Evolutionary conservation across 2,888 invertebrate species (phyloP).

Genomic region (Pachycephus smyrnensis): DNA sequence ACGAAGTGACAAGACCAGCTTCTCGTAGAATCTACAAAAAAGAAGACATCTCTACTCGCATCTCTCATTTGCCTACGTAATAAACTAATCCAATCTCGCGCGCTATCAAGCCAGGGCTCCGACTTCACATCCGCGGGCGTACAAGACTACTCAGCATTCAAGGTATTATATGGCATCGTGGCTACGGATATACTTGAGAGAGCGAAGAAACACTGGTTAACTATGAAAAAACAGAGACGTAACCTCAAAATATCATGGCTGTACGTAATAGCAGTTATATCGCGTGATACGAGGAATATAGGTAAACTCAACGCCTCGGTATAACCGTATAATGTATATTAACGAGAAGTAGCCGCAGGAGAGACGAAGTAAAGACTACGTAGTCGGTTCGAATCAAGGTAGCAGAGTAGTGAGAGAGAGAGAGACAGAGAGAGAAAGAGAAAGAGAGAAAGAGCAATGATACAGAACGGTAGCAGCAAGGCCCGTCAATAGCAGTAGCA

Average conservation of each 20-base stretch:
- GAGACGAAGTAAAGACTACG: background rate
- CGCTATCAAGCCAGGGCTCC: background rate
- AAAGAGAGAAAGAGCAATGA: conserved; percentile 28
- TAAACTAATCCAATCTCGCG: background rate
- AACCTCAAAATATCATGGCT: background rate
- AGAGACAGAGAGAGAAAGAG: conserved; percentile 31
- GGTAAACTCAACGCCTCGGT: background rate
- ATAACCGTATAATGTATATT: background rate
- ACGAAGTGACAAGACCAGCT: too few species aligned
- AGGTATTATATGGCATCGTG: background rate
- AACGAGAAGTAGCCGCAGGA: background rate
- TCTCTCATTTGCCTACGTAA: background rate
- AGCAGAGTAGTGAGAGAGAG: background rate
- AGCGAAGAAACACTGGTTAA: background rate
- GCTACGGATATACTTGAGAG: background rate
- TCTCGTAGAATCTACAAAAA: background rate
- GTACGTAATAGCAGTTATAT: background rate
- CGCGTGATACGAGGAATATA: background rate
- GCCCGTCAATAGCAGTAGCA: background rate
- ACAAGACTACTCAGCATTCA: background rate
- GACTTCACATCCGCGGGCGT: background rate
- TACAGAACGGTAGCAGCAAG: background rate
- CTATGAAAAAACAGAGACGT: background rate
- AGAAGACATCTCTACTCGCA: background rate
- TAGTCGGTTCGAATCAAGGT: background rate